Base-by-base conservation (phyloP, 2,797 vertebrate genomes). In the Anableps anableps region DNA sequence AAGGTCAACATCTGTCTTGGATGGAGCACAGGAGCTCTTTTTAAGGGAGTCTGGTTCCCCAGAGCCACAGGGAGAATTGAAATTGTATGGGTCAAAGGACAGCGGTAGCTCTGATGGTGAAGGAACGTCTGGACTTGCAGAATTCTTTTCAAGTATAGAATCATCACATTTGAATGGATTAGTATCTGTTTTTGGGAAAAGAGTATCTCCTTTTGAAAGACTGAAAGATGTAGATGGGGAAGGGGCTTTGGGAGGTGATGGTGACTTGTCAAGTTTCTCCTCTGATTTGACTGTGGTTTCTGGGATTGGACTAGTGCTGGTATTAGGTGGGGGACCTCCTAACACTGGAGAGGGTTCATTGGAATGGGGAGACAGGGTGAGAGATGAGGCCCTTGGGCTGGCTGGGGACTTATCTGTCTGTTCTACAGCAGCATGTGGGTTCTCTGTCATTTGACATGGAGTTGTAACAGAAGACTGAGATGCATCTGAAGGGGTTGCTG, bases 391-490 rank as follows among this genome's bases (percentile, higher is more conserved):
- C 85, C 91, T 95, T 45, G 93, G 94, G 60, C 89, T 93, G 60
- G 87, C 73, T 72, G 93, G 90, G 86, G 94, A 95, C 53, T 82
- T 94, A 16, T 95, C 94, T 75, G 84, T 89, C 51, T 89, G 88
- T 76, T 86, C 88, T 60, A 78, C 72, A 23, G 79, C 79, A 43
- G 90, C 78, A 75, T 88, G 93, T 55, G 92, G 79, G 38, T 94
- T 84, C 45, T 94, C 94, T 92, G 93, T 82, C n/a, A 97, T 94
- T 89, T 98, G 97, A 88, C 97, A 97, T 80, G 97, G 98, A 36
- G 98, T 98, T 73, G 97, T 96, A 86, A 95, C 97, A 76, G 98
- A 98, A 45, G 97, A 98, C 31, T 97, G 97, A 78, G 98, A 99
- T 55, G 95, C 96, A 90, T 99, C 98, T 62, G 97, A 97, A 78